phyloP scores from a whole-genome alignment of 2,888 invertebrate genomes.

The Drosophila antonietae region DNA sequence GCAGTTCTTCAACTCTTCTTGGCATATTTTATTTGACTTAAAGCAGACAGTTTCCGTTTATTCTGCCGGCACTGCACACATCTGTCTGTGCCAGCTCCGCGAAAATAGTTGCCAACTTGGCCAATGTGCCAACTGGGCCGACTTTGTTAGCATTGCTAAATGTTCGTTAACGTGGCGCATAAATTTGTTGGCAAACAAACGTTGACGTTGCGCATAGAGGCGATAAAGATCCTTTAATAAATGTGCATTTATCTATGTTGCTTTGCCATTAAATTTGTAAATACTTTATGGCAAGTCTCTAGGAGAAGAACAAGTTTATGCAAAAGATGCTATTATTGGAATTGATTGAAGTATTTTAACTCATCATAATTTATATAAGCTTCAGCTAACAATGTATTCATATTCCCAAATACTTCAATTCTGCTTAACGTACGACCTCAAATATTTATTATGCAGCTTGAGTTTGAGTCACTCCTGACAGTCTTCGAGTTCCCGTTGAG shows the following conservation, averaged over 20 bases:
- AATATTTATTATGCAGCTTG: background rate
- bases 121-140: slow-evolving; percentile 59
- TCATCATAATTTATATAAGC: too few species aligned
- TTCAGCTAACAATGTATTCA: background rate
- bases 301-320: background rate
- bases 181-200: slow-evolving; percentile 75
- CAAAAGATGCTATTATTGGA: too few species aligned
- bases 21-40: slow-evolving; percentile 46
- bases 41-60: slow-evolving; percentile 43
- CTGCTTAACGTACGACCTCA: too few species aligned
- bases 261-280: background rate
- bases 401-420: background rate
- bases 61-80: slow-evolving; percentile 27
- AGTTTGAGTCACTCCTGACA: background rate
- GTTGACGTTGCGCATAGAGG: slow-evolving; percentile 17
- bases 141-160: slow-evolving; percentile 68
- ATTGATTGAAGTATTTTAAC: too few species aligned
- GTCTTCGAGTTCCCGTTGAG: background rate
- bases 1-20: slow-evolving; percentile 20
- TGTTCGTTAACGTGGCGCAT: slow-evolving; percentile 76
- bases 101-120: slow-evolving; percentile 65
- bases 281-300: background rate
- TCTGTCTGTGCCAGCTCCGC: slow-evolving; percentile 47
- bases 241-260: slow-evolving; percentile 16
- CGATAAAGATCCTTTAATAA: slow-evolving; percentile 40